A percentile compares a stretch with the other conserved stretches of the same genome.
Evolutionary conservation across 2,888 invertebrate species (phyloP).

Genomic region (Nephrotoma flavescens): DNA sequence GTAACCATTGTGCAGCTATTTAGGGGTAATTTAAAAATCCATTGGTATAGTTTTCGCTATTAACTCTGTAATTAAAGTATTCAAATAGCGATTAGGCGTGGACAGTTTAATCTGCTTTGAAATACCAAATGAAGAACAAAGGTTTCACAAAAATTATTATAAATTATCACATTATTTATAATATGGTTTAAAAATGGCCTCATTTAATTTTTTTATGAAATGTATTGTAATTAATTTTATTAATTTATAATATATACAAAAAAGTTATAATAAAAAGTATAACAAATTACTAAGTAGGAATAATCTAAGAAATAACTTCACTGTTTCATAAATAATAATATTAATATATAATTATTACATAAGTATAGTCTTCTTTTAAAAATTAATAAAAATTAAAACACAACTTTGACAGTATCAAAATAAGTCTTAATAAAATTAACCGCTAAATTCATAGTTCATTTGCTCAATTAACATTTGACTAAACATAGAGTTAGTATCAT

Average conservation of each 20-base stretch:
- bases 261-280: neutral
- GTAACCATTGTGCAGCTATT: no score
- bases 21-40: no score
- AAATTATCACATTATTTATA: no score
- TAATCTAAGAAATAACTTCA: neutral
- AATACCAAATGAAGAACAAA: no score
- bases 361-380: neutral
- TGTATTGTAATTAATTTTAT: no score
- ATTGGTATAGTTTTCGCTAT: no score
- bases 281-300: neutral
- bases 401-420: neutral
- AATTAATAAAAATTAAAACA: neutral
- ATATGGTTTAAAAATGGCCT: no score
- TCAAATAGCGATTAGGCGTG: no score
- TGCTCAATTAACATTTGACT: slow-evolving; percentile 27
- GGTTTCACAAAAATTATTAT: no score
- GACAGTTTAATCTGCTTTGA: no score
- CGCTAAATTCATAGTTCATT: slow-evolving; percentile 17
- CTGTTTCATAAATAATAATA: neutral
- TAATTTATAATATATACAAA: neutral
- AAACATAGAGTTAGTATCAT: slow-evolving; percentile 20
- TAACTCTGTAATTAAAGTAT: no score
- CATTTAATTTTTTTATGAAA: no score
- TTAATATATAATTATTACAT: neutral
- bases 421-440: neutral